These are phyloP conservation scores for Tetragonula carbonaria DNA, from an alignment of 2,888 invertebrate genomes.

Conservation along the genomic window DNA sequence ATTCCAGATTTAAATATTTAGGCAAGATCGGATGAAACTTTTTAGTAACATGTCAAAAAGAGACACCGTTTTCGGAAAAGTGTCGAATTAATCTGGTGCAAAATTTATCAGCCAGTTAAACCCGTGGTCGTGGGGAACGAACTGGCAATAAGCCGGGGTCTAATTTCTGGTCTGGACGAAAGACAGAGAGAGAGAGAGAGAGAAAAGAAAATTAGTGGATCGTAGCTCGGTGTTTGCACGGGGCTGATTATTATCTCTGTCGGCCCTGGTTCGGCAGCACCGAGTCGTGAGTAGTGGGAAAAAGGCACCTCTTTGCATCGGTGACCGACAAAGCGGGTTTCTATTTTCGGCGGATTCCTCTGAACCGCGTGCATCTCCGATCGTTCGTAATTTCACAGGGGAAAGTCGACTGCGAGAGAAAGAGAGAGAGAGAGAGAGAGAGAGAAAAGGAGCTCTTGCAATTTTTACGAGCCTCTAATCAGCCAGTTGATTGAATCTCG, in stretches of 20 bases:
- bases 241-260: slow-evolving; percentile 30
- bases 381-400: slow-evolving; percentile 32
- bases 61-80: not conserved
- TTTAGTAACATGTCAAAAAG: too few species aligned
- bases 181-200: not conserved
- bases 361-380: slow-evolving; percentile 29
- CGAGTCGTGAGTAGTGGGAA: not conserved
- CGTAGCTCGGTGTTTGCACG: slow-evolving; percentile 7
- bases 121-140: not conserved
- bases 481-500: slow-evolving; percentile 48
- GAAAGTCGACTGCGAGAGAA: slow-evolving; percentile 13
- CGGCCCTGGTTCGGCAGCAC: not conserved
- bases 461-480: slow-evolving; percentile 58
- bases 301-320: not conserved
- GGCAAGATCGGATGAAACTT: too few species aligned
- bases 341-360: slow-evolving; percentile 13
- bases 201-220: not conserved
- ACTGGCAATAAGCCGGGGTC: not conserved
- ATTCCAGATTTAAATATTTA: too few species aligned
- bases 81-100: not conserved
- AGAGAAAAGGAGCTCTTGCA: slow-evolving; percentile 11
- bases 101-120: not conserved
- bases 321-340: slow-evolving; percentile 10
- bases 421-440: not conserved
- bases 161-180: not conserved